Evolutionary conservation across 2,797 vertebrate species (phyloP).

Genomic region (Sebastolobus altivelis): DNA sequence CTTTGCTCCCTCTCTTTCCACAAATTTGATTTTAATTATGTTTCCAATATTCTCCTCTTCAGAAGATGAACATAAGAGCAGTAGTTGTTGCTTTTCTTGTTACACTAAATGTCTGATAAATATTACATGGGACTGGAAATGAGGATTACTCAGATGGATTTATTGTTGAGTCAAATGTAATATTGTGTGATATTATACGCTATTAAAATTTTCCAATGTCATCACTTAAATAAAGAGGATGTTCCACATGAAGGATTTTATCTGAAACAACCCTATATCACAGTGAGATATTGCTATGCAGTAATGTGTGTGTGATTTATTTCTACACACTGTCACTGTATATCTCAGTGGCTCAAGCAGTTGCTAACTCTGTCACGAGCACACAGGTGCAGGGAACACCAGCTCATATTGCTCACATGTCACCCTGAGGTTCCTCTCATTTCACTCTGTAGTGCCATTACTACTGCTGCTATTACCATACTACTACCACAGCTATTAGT

Average conservation of each 20-base stretch:
- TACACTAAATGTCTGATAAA: background rate
- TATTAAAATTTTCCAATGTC: background rate
- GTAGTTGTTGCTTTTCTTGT: background rate
- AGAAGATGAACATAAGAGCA: background rate
- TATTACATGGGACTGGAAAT: background rate
- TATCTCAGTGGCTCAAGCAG: conserved; percentile 50
- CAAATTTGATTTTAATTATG: background rate
- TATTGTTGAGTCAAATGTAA: background rate
- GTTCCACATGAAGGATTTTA: background rate
- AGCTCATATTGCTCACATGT: conserved; percentile 44
- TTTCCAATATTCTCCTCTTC: background rate
- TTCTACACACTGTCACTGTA: conserved; percentile 42
- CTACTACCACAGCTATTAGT: background rate
- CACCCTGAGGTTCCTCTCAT: conserved; percentile 6
- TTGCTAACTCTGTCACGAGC: conserved; percentile 21
- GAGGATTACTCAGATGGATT: background rate
- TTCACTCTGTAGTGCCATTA: background rate
- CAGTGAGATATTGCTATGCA: background rate
- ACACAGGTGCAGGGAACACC: conserved; percentile 48
- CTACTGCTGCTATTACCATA: conserved; percentile 4
- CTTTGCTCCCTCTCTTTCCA: background rate
- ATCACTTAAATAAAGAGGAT: background rate
- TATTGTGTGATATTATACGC: background rate
- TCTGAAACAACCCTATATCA: background rate
- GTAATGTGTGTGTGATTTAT: conserved; percentile 15